Base-by-base conservation (phyloP, 2,797 vertebrate species). In the Miichthys miiuy region DNA sequence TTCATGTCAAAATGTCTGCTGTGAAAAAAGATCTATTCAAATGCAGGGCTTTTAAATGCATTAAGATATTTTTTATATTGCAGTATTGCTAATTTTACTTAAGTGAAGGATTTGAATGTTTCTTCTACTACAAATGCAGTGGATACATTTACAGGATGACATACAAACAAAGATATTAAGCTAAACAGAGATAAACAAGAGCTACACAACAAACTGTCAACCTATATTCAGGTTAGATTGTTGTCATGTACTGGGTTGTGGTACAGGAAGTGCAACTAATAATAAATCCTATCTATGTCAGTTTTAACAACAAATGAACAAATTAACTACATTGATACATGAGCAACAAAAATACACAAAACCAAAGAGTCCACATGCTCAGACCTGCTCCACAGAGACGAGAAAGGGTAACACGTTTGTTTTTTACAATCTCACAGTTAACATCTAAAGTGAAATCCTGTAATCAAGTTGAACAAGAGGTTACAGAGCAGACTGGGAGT, bases 401-500 rank as follows among this genome's bases (percentile, higher is more conserved):
- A 48, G 12, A 44, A 14, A 13, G 3, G 1, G 1, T 9, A 14
- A 56, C 1, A 42, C 2, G 13, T 64, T 27, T 34, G 6, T 34
- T 34, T 52, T 44, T 71, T 30, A 16, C 18, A 16, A 44, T 21
- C 38, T 69, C 12, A 44, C 5, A 20, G n/a, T 54, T 23, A n/a
- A 51, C 16, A 4, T 46, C 30, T 60, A 21, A 71, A 65, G 58
- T 62, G 7, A 68, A 72, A 60, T 57, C 30, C n/a, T 52, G n/a
- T 23, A 42, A 69, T 56, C 5, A 0, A 68, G 64, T 51, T 68
- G 3, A 77, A 74, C 30, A 57, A 61, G 34, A 66, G 38, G 52
- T 57, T 51, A 55, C 16, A 62, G 50, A 54, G 41, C 38, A 72
- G 54, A 68, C 21, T 44, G 47, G 3, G 66, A 78, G 50, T 74